Conservation (phyloP, 2,797 vertebrate genomes). For the Oreortyx pictus region DNA sequence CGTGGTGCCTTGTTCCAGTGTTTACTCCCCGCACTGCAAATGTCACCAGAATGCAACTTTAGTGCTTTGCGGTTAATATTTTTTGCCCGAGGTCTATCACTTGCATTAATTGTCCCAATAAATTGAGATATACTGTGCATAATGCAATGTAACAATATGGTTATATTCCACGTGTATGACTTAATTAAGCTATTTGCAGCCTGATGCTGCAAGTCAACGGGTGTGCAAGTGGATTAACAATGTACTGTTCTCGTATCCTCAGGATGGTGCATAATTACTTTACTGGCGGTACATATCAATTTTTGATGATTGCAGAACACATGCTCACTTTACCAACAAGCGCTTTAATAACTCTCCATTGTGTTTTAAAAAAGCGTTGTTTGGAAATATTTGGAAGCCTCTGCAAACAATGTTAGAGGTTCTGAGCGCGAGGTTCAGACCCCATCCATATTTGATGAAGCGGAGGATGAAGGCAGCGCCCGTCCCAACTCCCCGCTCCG, state of each 20-base stretch:
- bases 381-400: constrained; percentile 80
- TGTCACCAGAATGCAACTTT: constrained; percentile 70
- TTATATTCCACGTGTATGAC: constrained; percentile 83
- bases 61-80: constrained; percentile 61
- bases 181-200: constrained; percentile 89
- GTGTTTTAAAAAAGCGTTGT: constrained; percentile 79
- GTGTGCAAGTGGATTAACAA: constrained; percentile 87
- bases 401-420: constrained; percentile 68
- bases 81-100: constrained; percentile 76
- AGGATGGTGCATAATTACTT: constrained; percentile 86
- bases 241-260: constrained; percentile 82
- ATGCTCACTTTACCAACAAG: constrained; percentile 83
- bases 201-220: constrained; percentile 85
- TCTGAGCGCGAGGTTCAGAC: constrained; percentile 46
- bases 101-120: constrained; percentile 85
- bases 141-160: constrained; percentile 83
- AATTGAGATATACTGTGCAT: constrained; percentile 83
- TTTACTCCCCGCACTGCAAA: constrained; percentile 22
- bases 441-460: constrained; percentile 56
- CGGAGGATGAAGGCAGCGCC: background rate
- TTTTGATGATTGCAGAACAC: constrained; percentile 86
- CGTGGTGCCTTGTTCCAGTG: background rate
- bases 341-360: constrained; percentile 82
- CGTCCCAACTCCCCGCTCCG: background rate
- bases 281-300: constrained; percentile 86